Conservation (phyloP, 2,888 invertebrate species). For the Girardia tigrina region DNA sequence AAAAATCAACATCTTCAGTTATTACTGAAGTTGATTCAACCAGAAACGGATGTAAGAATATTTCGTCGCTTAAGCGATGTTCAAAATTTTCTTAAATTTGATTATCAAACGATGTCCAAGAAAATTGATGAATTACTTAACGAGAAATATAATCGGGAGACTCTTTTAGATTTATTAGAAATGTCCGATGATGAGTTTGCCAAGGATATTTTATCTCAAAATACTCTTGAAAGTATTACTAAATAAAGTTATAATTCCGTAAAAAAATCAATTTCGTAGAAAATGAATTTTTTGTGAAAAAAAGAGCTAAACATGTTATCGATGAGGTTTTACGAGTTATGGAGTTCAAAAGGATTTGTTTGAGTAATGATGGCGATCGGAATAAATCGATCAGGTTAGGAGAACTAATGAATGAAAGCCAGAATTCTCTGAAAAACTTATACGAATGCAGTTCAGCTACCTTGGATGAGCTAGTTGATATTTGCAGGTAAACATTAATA, state of each 20-base stretch:
- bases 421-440: constrained; percentile 65
- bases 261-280: too few species aligned
- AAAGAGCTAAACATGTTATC: constrained; percentile 73
- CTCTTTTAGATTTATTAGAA: background rate
- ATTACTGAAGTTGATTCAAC: background rate
- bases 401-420: constrained; percentile 71
- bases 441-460: constrained; percentile 85
- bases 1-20: too few species aligned
- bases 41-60: background rate
- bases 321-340: constrained; percentile 70
- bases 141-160: background rate
- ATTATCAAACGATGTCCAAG: background rate
- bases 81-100: background rate
- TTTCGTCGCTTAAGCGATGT: constrained; percentile 8
- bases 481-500: too few species aligned
- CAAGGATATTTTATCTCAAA: background rate
- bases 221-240: background rate
- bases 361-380: constrained; percentile 14
- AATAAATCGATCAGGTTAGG: constrained; percentile 52
- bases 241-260: background rate
- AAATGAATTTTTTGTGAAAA: constrained; percentile 59
- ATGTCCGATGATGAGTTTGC: background rate
- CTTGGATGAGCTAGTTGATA: constrained; percentile 66
- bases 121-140: background rate
- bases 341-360: constrained; percentile 59